These are phyloP conservation scores for Drymodes brunneopygia DNA, from an alignment of 2,113 vertebrate genomes.

Conservation along the genomic window DNA sequence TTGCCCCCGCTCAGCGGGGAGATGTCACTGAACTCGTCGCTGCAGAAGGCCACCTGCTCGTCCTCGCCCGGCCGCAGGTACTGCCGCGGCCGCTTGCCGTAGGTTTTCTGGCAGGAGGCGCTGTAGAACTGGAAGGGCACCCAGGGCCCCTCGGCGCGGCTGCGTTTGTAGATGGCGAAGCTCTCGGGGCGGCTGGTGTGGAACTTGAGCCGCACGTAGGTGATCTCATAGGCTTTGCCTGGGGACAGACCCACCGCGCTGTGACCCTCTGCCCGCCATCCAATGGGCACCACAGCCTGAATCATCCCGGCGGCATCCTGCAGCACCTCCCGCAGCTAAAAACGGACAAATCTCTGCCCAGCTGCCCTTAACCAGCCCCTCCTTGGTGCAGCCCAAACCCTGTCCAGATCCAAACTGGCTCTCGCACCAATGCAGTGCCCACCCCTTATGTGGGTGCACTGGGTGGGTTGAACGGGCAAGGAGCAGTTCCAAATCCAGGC, in stretches of 20 bases:
- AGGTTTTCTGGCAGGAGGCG: constrained; percentile 84
- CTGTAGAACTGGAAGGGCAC: constrained; percentile 93
- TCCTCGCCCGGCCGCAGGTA: constrained; percentile 80
- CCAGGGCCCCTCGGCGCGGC: constrained; percentile 72
- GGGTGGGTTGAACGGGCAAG: fast-evolving
- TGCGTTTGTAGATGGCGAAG: constrained; percentile 91
- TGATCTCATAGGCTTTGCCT: constrained; percentile 97
- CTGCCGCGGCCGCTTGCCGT: constrained; percentile 65
- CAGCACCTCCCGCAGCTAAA: fast-evolving
- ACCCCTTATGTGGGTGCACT: fast-evolving
- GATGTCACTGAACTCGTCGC: constrained; percentile 94
- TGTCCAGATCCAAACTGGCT: not conserved
- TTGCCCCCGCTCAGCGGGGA: constrained; percentile 91
- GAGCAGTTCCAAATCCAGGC: not conserved
- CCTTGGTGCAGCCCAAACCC: not conserved
- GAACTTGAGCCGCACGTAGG: constrained; percentile 90
- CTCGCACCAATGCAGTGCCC: fast-evolving
- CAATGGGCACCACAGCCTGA: fast-evolving
- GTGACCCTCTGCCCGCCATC: fast-evolving
- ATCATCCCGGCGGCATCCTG: not conserved
- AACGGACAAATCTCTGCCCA: not conserved
- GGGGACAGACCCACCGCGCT: not conserved
- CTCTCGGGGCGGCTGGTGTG: constrained; percentile 94
- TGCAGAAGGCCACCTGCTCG: constrained; percentile 86
- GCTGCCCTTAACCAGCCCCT: not conserved